Conservation (phyloP, 92 coral and sea anemone species). For the Parazoanthus swiftii region DNA sequence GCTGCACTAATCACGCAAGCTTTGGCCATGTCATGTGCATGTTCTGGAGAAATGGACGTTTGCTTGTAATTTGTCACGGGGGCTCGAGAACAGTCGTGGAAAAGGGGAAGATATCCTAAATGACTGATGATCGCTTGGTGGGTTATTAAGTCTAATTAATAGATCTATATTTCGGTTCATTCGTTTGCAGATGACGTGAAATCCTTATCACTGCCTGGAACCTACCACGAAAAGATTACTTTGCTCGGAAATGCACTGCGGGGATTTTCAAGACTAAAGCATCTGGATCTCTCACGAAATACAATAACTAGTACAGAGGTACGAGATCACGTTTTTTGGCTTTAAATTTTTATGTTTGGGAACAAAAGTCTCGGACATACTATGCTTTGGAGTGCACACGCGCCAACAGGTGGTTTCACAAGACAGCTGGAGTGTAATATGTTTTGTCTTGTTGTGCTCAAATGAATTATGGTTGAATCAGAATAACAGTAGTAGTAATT, state of each 20-base stretch:
- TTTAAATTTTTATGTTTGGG: too few relatives aligned
- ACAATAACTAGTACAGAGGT: slow-evolving; percentile 78
- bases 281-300: slow-evolving; percentile 92
- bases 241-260: slow-evolving; percentile 77
- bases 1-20: too few relatives aligned
- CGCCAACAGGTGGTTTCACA: neutral
- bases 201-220: slow-evolving; percentile 90
- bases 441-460: too few relatives aligned
- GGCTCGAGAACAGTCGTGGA: too few relatives aligned
- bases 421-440: neutral
- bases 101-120: neutral
- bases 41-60: too few relatives aligned
- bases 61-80: too few relatives aligned
- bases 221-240: slow-evolving; percentile 89
- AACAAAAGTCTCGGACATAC: too few relatives aligned
- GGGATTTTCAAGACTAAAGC: slow-evolving; percentile 86
- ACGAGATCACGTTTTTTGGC: neutral
- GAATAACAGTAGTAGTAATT: too few relatives aligned
- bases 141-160: too few relatives aligned
- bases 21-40: too few relatives aligned
- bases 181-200: slow-evolving; percentile 85
- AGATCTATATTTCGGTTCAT: neutral
- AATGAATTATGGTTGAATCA: too few relatives aligned
- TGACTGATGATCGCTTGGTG: neutral
- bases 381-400: too few relatives aligned